Conservation (phyloP, 2,797 vertebrate species). For the Alosa sapidissima region DNA sequence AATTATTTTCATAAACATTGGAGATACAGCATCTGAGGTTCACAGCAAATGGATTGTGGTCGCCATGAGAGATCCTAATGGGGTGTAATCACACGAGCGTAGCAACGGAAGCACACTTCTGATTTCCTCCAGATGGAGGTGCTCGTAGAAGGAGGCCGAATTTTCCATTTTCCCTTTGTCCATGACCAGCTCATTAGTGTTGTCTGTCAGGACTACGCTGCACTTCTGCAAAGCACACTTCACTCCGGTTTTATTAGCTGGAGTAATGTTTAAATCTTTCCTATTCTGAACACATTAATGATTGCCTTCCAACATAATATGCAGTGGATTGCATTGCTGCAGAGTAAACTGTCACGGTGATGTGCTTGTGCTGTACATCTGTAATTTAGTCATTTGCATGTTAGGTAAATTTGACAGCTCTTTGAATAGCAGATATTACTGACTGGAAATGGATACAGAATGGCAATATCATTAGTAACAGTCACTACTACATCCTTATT, state of each 20-base stretch:
- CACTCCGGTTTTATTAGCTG: not conserved
- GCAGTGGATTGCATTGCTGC: not conserved
- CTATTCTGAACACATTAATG: not conserved
- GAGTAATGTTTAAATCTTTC: not conserved
- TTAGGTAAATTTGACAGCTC: too few relatives aligned
- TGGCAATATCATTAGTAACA: not conserved
- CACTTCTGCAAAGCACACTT: not conserved
- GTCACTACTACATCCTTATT: not conserved
- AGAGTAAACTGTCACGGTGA: not conserved
- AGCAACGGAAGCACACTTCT: not conserved
- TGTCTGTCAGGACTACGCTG: not conserved
- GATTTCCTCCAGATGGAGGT: not conserved
- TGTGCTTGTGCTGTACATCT: not conserved
- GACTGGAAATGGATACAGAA: not conserved
- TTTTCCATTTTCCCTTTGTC: not conserved
- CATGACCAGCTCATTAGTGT: not conserved
- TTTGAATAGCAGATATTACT: not conserved
- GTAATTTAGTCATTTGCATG: not conserved
- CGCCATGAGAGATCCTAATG: not conserved
- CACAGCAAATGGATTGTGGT: conserved; percentile 1
- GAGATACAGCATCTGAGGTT: not conserved
- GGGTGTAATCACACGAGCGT: not conserved
- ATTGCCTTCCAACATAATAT: not conserved
- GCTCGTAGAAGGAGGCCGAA: not conserved
- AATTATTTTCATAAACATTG: not conserved